Conservation (phyloP, 2,888 invertebrate species). For the Agriopis aurantiaria region DNA sequence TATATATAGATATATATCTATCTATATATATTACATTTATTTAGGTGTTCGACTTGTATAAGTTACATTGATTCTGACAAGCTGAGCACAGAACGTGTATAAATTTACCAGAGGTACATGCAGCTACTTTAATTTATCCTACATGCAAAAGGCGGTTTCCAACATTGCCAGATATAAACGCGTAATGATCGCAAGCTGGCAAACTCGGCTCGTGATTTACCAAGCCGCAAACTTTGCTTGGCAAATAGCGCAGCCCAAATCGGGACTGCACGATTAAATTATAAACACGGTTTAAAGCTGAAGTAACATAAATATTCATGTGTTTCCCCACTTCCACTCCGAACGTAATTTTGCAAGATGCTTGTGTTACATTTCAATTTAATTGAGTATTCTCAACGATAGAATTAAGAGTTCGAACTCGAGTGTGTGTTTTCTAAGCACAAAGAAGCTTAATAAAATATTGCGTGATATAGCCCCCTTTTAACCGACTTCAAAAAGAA, state of each 20-base stretch:
- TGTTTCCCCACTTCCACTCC: constrained; percentile 43
- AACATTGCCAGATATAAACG: constrained; percentile 26
- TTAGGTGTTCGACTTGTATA: too few species aligned
- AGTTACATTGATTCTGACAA: neutral
- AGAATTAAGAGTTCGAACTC: constrained; percentile 20
- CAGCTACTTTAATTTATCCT: constrained; percentile 4
- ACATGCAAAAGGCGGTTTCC: constrained; percentile 22
- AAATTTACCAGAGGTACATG: too few species aligned
- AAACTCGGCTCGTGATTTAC: constrained; percentile 52
- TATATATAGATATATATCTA: too few species aligned
- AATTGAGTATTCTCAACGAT: constrained; percentile 27
- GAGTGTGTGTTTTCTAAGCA: neutral
- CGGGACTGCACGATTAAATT: constrained; percentile 60
- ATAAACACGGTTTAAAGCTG: constrained; percentile 57
- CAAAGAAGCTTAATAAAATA: neutral
- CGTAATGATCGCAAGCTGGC: constrained; percentile 53
- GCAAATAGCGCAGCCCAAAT: constrained; percentile 60
- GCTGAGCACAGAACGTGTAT: too few species aligned
- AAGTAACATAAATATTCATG: constrained; percentile 69
- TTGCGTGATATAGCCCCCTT: neutral
- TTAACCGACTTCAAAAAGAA: neutral
- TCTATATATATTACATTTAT: too few species aligned
- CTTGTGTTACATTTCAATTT: constrained; percentile 43
- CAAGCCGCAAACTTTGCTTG: constrained; percentile 59
- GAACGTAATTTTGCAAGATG: constrained; percentile 44